These are phyloP conservation scores for Ptychodera flava DNA, from an alignment of 35 echinoderm and acorn worm species.

Conservation along the genomic window DNA sequence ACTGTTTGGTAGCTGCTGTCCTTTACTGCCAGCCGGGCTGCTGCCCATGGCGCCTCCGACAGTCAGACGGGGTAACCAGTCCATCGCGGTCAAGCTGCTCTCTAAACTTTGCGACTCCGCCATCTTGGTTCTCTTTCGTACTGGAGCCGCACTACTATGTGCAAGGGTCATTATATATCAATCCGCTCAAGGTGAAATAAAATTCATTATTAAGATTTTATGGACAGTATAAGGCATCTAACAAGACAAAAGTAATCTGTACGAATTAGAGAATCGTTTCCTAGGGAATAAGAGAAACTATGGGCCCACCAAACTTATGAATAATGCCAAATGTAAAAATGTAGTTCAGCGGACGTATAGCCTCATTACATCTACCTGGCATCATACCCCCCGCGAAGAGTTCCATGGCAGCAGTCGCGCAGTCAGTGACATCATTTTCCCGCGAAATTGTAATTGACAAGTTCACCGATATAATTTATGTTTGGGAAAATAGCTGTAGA, in stretches of 20 bases:
- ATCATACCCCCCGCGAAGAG: conserved; percentile 75
- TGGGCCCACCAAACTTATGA: no score
- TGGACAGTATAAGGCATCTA: no score
- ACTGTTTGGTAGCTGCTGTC: conserved; percentile 48
- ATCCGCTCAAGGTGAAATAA: not conserved
- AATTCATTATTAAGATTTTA: no score
- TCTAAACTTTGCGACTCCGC: conserved; percentile 67
- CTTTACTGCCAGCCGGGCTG: conserved; percentile 44
- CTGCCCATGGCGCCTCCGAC: conserved; percentile 62
- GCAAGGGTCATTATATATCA: conserved; percentile 4
- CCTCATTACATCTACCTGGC: conserved; percentile 22
- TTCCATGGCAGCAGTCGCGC: conserved; percentile 81
- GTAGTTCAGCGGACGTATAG: conserved; percentile 1
- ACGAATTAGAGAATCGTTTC: no score
- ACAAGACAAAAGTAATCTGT: no score
- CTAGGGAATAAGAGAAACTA: no score
- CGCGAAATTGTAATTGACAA: not conserved
- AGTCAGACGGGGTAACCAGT: conserved; percentile 84
- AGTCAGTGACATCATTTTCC: conserved; percentile 69
- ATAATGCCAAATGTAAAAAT: no score
- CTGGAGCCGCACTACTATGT: conserved; percentile 32
- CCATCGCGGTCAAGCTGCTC: conserved; percentile 97
- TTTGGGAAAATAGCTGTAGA: not conserved
- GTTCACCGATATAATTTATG: not conserved
- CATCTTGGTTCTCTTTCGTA: conserved; percentile 80